Evolutionary conservation across 2,797 vertebrate genomes (phyloP).

Genomic region (Pteropus rufus): DNA sequence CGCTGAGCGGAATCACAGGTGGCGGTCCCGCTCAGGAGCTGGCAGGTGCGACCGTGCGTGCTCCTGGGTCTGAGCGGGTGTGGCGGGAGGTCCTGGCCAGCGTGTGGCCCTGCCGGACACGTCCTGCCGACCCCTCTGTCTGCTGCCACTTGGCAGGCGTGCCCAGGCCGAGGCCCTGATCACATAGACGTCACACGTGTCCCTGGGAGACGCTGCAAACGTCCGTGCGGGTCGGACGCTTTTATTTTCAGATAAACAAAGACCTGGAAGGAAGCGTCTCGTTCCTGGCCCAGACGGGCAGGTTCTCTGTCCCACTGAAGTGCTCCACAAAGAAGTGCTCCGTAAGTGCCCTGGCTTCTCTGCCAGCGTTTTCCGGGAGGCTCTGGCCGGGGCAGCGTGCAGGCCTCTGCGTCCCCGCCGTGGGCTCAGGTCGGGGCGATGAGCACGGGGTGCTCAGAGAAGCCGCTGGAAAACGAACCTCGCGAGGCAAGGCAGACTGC

Average conservation of each 20-base stretch:
- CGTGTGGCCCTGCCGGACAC: rapidly evolving
- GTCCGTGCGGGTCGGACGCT: rapidly evolving
- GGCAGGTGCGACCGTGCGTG: rapidly evolving
- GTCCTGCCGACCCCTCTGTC: background rate
- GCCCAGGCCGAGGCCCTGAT: background rate
- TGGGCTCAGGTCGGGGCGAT: too few relatives aligned
- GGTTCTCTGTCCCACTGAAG: slow-evolving; percentile 89
- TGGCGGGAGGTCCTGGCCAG: background rate
- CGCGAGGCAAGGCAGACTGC: too few relatives aligned
- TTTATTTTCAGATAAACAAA: slow-evolving; percentile 85
- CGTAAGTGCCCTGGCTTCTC: slow-evolving; percentile 78
- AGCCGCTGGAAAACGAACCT: too few relatives aligned
- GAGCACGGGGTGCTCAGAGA: too few relatives aligned
- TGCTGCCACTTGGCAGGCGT: background rate
- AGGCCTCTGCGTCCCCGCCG: too few relatives aligned
- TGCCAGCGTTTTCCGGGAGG: rapidly evolving
- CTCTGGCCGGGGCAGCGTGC: too few relatives aligned
- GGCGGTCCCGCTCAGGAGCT: rapidly evolving
- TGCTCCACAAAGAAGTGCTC: slow-evolving; percentile 91
- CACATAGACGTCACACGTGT: rapidly evolving
- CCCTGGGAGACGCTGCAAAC: rapidly evolving
- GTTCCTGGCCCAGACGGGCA: slow-evolving; percentile 88
- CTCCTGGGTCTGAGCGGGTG: rapidly evolving
- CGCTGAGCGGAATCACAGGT: rapidly evolving
- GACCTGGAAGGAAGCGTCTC: slow-evolving; percentile 89